Evolutionary conservation across 2,888 invertebrate species (phyloP).

Genomic region (Terebella lapidaria): DNA sequence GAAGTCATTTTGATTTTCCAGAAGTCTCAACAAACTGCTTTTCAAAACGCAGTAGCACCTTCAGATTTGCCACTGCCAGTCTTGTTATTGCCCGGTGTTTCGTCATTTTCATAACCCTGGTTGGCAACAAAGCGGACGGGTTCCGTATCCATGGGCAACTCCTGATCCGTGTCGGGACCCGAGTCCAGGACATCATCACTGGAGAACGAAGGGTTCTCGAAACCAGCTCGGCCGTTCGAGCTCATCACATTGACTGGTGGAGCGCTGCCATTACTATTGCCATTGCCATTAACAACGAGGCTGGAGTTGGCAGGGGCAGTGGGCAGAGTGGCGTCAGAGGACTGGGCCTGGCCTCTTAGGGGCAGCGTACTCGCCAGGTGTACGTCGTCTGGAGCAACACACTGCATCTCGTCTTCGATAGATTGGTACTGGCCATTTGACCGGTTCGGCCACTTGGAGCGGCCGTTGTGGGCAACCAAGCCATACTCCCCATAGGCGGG

Average conservation of each 20-base stretch:
- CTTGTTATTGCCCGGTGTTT: too few species aligned
- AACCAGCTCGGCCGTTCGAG: not conserved
- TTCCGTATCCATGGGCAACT: not conserved
- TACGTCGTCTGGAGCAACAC: not conserved
- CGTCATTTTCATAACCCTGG: too few species aligned
- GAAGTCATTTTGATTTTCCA: too few species aligned
- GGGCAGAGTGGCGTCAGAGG: not conserved
- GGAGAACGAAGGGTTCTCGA: slow-evolving; percentile 1
- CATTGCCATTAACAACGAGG: too few species aligned
- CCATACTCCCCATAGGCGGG: not conserved
- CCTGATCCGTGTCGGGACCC: not conserved
- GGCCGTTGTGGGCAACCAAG: not conserved
- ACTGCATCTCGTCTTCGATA: not conserved
- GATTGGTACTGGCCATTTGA: not conserved
- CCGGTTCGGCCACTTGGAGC: not conserved
- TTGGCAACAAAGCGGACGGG: too few species aligned
- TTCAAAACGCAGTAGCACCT: too few species aligned
- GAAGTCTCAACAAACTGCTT: too few species aligned
- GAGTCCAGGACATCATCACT: not conserved
- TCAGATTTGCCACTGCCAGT: too few species aligned
- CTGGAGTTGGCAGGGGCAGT: too few species aligned
- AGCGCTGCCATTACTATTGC: not conserved
- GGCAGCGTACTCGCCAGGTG: not conserved
- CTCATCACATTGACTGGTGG: not conserved
- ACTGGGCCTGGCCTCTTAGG: not conserved